phyloP scores from a whole-genome alignment of 2,113 vertebrate genomes.

The Aleadryas rufinucha region DNA sequence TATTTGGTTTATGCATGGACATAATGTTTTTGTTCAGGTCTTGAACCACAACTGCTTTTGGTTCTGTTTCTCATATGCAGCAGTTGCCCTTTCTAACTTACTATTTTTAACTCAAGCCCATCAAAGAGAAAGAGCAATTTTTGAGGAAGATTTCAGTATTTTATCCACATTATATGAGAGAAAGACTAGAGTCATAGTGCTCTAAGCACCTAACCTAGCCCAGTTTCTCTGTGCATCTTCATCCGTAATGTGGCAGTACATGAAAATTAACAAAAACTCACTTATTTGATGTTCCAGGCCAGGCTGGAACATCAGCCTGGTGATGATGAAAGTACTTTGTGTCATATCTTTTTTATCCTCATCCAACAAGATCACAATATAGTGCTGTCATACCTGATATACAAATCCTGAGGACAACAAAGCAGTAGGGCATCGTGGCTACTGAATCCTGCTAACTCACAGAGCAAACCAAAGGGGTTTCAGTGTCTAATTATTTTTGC shows the following conservation, averaged over 20 bases:
- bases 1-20: slow-evolving; percentile 17
- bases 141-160: neutral
- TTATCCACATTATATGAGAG: neutral
- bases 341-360: neutral
- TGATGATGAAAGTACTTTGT: neutral
- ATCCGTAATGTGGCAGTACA: neutral
- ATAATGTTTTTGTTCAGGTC: slow-evolving; percentile 9
- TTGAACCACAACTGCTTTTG: neutral
- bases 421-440: neutral
- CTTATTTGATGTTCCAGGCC: neutral
- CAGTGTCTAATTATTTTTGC: neutral
- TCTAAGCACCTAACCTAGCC: neutral
- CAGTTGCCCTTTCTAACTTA: neutral
- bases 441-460: neutral
- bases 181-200: neutral
- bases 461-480: neutral
- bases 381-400: neutral
- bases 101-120: slow-evolving; percentile 1
- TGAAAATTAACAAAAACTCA: neutral
- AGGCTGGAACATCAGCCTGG: too few relatives aligned
- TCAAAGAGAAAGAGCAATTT: neutral
- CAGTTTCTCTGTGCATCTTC: neutral
- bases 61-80: neutral
- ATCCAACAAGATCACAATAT: neutral
- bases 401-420: neutral